Evolutionary conservation across 1,140 invertebrate species (phyloP).

Genomic region (Hyles euphorbiae): DNA sequence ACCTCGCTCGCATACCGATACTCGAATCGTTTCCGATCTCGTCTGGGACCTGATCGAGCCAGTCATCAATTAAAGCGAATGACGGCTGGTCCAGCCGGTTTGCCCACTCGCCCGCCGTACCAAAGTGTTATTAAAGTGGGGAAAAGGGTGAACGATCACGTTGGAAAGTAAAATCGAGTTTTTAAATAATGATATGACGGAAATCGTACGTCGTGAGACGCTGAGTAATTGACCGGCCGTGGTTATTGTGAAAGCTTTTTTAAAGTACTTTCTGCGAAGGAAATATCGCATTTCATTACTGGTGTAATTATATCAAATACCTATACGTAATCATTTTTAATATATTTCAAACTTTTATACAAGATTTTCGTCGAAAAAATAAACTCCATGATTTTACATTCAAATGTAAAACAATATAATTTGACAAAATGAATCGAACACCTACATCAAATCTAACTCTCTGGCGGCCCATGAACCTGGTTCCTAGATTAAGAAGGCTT

Average conservation of each 20-base stretch:
- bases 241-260: not conserved
- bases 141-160: conserved; percentile 10
- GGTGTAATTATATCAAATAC: no score
- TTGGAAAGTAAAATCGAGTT: conserved; percentile 12
- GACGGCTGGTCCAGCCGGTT: conserved; percentile 24
- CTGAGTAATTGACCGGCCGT: conserved; percentile 5
- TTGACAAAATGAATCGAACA: no score
- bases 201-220: conserved; percentile 5
- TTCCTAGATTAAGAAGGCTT: no score
- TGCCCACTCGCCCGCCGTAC: conserved; percentile 7
- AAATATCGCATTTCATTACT: not conserved
- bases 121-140: conserved; percentile 11
- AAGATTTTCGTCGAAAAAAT: no score
- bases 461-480: no score
- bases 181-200: conserved; percentile 11
- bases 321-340: no score
- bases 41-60: conserved; percentile 19
- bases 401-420: no score
- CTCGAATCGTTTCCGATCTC: conserved; percentile 19
- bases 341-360: no score
- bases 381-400: no score
- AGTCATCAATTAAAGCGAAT: conserved; percentile 40
- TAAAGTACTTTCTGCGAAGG: not conserved
- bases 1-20: conserved; percentile 27
- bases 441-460: no score